Evolutionary conservation across 2,888 invertebrate genomes (phyloP), one percentile per base, ranked within the genome.

Genomic region (Chrysina gloriosa): DNA sequence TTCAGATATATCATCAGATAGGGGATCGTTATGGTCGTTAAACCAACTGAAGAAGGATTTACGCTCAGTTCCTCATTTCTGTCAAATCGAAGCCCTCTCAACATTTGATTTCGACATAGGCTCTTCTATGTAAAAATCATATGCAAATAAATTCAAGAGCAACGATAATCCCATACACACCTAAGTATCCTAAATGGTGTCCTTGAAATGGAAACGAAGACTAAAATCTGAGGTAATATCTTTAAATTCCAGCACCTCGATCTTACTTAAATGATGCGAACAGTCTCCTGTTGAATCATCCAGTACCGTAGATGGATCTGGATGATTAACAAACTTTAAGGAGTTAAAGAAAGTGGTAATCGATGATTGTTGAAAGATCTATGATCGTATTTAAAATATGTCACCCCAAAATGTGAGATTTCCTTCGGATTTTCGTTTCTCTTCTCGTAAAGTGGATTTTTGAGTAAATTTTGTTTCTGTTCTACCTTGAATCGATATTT

Each of bases 21-120:
- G 90, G 3, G 94, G 93, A 83, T 94, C 94, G 34, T 89, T 88
- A 77, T 92, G 91, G 81, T 94, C 92, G 75, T 87, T 87, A 78
- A 93, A 92, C 95, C 95, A 95, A 74, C 89, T 88, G 81, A 95
- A 94, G 83, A 95, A 95, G 58, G 92, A 90, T 77, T 90, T 89
- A 75, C 89, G 88, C 75, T 89, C 88, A 52, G 90, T 85, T 70
- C 88, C 87, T 74, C 90, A 85, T 79, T 90, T 90, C 73, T 88
- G 86, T 86, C 74, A 93, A 84, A 82, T 91, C 90, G 80, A 90
- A 89, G 6, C 90, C 91, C 70, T 90, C 89, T 81, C 93, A 93
- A 94, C 94, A 95, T 77, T 90, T 88, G 75, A 95, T 93, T 89
- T 89, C 21, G 92, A 92, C 64, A 89, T 88, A 72, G 92, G 91